Evolutionary conservation across 1,140 invertebrate genomes (phyloP).

Genomic region (Coelopa frigida): DNA sequence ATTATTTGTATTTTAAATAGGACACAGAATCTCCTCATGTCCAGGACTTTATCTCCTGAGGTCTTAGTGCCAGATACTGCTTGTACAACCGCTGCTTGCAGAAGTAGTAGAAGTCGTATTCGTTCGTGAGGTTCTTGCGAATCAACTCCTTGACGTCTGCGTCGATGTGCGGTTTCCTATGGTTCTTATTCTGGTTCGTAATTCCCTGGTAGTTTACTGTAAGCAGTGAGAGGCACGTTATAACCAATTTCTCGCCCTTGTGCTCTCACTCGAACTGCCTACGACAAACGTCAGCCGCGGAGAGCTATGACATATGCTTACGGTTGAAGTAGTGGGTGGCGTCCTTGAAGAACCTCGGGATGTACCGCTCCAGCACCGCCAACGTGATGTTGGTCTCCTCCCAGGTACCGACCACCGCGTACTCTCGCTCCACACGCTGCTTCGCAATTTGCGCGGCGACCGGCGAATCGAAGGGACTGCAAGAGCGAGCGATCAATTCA

Average conservation of each 20-base stretch:
- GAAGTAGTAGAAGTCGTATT: conserved; percentile 88
- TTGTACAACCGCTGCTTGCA: conserved; percentile 75
- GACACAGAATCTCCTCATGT: not conserved
- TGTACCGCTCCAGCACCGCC: conserved; percentile 73
- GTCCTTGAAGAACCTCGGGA: conserved; percentile 73
- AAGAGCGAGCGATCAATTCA: conserved; percentile 16
- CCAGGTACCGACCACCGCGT: conserved; percentile 78
- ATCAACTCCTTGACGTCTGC: conserved; percentile 79
- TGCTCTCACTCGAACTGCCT: too few species aligned
- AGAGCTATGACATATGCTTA: conserved; percentile 18
- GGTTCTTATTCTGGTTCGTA: conserved; percentile 41
- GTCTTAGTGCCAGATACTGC: conserved; percentile 65
- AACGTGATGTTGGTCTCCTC: conserved; percentile 80
- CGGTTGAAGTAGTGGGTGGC: conserved; percentile 51
- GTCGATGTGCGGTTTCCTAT: conserved; percentile 52
- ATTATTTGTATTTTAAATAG: not conserved
- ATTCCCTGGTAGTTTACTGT: conserved; percentile 32
- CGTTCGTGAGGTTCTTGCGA: conserved; percentile 74
- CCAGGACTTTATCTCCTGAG: conserved; percentile 31
- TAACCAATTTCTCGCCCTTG: too few species aligned
- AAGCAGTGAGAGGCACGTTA: too few species aligned
- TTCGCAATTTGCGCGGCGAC: conserved; percentile 77
- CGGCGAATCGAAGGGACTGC: conserved; percentile 75
- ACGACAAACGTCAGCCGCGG: too few species aligned
- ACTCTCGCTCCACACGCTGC: conserved; percentile 73